Conservation (phyloP, 2,113 vertebrate species). For the Tiliqua scincoides region DNA sequence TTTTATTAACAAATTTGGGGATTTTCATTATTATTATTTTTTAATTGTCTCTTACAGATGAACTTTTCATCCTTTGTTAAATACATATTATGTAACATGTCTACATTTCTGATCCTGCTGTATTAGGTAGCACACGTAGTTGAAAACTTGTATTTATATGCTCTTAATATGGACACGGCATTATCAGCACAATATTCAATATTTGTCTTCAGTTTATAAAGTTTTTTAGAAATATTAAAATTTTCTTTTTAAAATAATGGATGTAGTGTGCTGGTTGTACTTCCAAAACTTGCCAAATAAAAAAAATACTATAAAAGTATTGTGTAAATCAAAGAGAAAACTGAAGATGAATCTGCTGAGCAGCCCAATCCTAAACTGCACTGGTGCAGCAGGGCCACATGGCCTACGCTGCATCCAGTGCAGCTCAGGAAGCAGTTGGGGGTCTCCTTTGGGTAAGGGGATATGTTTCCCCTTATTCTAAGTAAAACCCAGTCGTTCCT, state of each 20-base stretch:
- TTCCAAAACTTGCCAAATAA: background rate
- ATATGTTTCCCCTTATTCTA: too few species aligned
- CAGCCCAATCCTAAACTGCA: too few species aligned
- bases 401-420: too few species aligned
- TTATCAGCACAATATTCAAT: slow-evolving; percentile 58
- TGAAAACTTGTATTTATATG: slow-evolving; percentile 77
- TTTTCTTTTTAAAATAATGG: slow-evolving; percentile 56
- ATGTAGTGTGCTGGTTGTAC: slow-evolving; percentile 33
- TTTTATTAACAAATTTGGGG: slow-evolving; percentile 65
- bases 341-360: background rate
- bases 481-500: too few species aligned
- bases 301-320: slow-evolving; percentile 33
- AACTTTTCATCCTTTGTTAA: slow-evolving; percentile 41
- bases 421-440: too few species aligned
- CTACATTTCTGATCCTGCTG: slow-evolving; percentile 75
- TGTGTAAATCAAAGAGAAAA: background rate
- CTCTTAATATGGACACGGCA: slow-evolving; percentile 50
- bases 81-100: slow-evolving; percentile 52
- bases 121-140: slow-evolving; percentile 68
- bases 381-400: too few species aligned
- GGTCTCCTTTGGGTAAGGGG: too few species aligned
- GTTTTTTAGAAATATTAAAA: slow-evolving; percentile 54
- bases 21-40: slow-evolving; percentile 47
- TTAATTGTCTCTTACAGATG: slow-evolving; percentile 40
- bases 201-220: slow-evolving; percentile 50